These are phyloP conservation scores for Allobates femoralis DNA, from an alignment of 2,797 vertebrate species.

Conservation along the genomic window DNA sequence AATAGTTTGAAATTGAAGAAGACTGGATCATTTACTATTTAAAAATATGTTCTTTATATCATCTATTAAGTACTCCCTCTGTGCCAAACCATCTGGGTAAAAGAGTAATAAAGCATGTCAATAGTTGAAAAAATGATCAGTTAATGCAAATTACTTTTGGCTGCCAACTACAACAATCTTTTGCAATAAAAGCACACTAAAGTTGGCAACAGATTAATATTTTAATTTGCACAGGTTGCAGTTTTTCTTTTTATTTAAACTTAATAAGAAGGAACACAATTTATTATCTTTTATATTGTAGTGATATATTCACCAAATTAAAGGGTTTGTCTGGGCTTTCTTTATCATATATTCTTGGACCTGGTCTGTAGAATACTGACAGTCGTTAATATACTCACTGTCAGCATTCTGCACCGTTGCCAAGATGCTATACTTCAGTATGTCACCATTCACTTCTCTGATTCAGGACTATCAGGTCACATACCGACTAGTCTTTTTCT, in stretches of 20 bases:
- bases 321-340: too few relatives aligned
- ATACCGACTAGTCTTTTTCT: too few relatives aligned
- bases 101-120: slow-evolving; percentile 60
- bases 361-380: too few relatives aligned
- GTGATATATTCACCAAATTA: slow-evolving; percentile 4
- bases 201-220: slow-evolving; percentile 34
- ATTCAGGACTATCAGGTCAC: too few relatives aligned
- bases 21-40: slow-evolving; percentile 60
- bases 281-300: too few relatives aligned
- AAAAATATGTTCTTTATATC: slow-evolving; percentile 59
- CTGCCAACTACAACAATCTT: slow-evolving; percentile 60
- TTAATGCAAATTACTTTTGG: slow-evolving; percentile 56
- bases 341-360: too few relatives aligned
- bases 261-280: slow-evolving; percentile 4
- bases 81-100: slow-evolving; percentile 59
- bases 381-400: too few relatives aligned
- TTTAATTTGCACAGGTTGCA: neutral
- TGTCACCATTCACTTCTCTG: too few relatives aligned
- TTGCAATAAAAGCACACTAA: slow-evolving; percentile 50
- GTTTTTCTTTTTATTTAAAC: neutral
- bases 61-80: slow-evolving; percentile 53
- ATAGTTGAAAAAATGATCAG: slow-evolving; percentile 58
- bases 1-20: slow-evolving; percentile 47
- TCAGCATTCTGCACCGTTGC: too few relatives aligned
- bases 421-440: too few relatives aligned